Evolutionary conservation across 2,797 vertebrate genomes (phyloP), one percentile per base, ranked within the genome.

Genomic region (Botia kubotai): DNA sequence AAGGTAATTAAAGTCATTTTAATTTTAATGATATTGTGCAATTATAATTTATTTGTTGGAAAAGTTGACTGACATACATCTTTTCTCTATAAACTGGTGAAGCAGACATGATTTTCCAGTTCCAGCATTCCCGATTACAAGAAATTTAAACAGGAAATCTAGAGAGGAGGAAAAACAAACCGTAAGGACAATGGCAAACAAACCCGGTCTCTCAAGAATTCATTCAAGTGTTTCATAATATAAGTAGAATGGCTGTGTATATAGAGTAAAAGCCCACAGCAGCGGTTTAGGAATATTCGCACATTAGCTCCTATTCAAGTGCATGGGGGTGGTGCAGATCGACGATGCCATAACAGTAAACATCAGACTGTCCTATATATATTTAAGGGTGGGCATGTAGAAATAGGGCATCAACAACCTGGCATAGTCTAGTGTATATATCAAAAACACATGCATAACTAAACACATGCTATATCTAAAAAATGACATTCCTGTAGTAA

Each of bases 121-220:
- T 74, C 97, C 97, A 14, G 96, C 96, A 80, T 96, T 98, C 72
- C 96, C 97, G 69, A 98, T 98, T 79, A 98, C 97, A 79, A 98
- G 93, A 92, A 97, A 98, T 90, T 98, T 98, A 91, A 98, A 98
- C 84, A 98, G 94, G 90, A 98, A 98, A 93, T 98, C 97, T 98
- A 90, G 66, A 26, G n/a, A 60, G n/a, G 79, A 57, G 19, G 29
- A 43, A 83, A 85, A 71, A 88, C 36, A n/a, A 71, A 69, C 70
- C 3, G 23, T 19, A 33, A 71, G n/a, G 14, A 33, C 26, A 58
- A 39, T 14, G n/a, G 58, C 6, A 21, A 3, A 23, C 14, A 21
- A 23, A 33, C 43, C 16, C 46, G 21, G 63, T 75, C 0, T 66
- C 7, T 17, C 17, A 68, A 57, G 10, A 62, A n/a, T 19, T 57